Base-by-base conservation (phyloP, 2,888 invertebrate species). In the Cantharis flavilabris region DNA sequence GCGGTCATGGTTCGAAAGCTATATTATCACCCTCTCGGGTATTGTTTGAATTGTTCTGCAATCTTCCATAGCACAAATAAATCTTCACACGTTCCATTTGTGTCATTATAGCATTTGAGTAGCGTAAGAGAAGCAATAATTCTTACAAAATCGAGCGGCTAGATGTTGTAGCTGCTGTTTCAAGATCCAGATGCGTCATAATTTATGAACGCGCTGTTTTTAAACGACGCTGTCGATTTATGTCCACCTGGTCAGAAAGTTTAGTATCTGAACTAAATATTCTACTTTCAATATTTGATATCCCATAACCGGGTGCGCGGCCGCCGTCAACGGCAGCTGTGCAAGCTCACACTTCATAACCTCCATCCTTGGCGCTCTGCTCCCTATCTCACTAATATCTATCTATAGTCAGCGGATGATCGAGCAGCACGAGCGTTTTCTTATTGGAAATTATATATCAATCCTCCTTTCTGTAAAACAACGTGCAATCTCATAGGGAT, bases 271-370 rank as follows among this genome's bases (percentile, higher is more conserved):
- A 79, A 83, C 83, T 83, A 84, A 84, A 84, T 84, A 84, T 85
- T 84, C 83, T 83, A 85, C 84, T 84, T 85, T 86, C 87, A 86
- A 88, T 88, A 88, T 88, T 88, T 87, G 88, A 87, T 87, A 86
- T 87, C 85, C 82, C 79, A 81, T 79, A 80, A 79, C 79, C 82
- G 81, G 81, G 79, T 81, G 80, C 81, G 80, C 77, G 81, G 84
- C 82, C 81, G 86, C 85, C 86, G 88, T 88, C 88, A 88, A 82
- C 83, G 84, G 82, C 88, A 88, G 84, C 87, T 88, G 88, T 86
- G 85, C 82, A 81, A 77, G 84, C 87, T 88, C 86, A 86, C 88
- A 88, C 88, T 88, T 88, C 88, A 88, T 88, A 88, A 87, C 85
- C 83, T 81, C 83, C 85, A 81, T 81, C 83, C 77, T 76, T 78